Evolutionary conservation across 2,113 vertebrate species (phyloP).

Genomic region (Chitala chitala): DNA sequence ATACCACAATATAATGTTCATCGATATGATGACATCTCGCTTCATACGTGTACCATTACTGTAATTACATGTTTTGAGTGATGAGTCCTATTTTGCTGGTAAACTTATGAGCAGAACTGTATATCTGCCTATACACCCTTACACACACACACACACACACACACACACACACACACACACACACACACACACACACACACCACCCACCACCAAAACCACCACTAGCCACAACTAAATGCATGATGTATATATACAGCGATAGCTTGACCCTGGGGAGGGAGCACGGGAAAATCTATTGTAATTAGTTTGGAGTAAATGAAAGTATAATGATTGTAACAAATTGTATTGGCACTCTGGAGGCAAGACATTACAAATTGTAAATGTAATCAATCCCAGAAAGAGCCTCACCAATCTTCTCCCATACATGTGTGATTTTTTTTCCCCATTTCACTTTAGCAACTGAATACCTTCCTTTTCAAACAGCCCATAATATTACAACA

Average conservation of each 20-base stretch:
- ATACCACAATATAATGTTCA: too few species aligned
- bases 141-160: not conserved
- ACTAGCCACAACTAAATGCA: not conserved
- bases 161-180: not conserved
- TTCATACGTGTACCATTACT: too few species aligned
- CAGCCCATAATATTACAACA: not conserved
- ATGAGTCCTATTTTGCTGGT: too few species aligned
- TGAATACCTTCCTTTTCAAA: not conserved
- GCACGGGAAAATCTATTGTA: conserved; percentile 6
- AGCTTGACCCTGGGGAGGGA: not conserved
- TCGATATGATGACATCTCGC: too few species aligned
- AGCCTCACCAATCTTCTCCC: not conserved
- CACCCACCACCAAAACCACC: not conserved
- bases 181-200: not conserved
- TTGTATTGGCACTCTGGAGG: conserved; percentile 14
- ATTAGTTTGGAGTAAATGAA: conserved; percentile 18
- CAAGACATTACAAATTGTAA: not conserved
- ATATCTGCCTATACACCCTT: not conserved
- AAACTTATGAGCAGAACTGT: too few species aligned
- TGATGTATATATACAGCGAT: not conserved
- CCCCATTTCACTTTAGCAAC: conserved; percentile 4
- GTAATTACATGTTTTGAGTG: too few species aligned
- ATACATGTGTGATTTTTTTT: not conserved
- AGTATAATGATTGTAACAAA: conserved; percentile 19
- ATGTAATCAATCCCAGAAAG: not conserved